phyloP scores from a whole-genome alignment of 2,888 invertebrate species.

The Brassicogethes aeneus region DNA sequence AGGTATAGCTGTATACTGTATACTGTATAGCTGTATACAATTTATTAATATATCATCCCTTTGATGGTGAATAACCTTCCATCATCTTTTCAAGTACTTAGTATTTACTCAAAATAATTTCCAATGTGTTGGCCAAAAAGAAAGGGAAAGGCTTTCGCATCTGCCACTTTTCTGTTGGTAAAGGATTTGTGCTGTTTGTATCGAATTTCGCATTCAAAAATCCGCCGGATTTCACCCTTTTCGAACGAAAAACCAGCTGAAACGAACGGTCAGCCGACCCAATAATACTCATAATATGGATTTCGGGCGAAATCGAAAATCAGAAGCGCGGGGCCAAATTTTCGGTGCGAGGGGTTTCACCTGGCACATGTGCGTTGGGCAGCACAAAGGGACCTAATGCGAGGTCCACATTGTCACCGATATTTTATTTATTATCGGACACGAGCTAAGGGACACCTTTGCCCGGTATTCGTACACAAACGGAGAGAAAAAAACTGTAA shows the following conservation, averaged over 20 bases:
- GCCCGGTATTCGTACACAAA: slow-evolving; percentile 13
- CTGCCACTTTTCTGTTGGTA: not conserved
- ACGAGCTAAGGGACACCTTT: slow-evolving; percentile 27
- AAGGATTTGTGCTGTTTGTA: not conserved
- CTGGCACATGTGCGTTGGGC: slow-evolving; percentile 21
- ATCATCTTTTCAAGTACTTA: too few relatives aligned
- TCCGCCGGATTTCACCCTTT: not conserved
- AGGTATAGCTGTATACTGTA: too few relatives aligned
- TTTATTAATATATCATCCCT: too few relatives aligned
- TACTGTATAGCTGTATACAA: too few relatives aligned
- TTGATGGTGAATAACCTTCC: too few relatives aligned
- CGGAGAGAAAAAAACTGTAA: not conserved
- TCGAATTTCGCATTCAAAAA: not conserved
- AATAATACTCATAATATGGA: too few relatives aligned
- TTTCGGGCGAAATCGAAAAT: too few relatives aligned
- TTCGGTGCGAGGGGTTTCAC: not conserved
- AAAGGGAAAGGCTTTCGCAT: too few relatives aligned
- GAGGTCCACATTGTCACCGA: slow-evolving; percentile 38
- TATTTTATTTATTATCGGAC: slow-evolving; percentile 40
- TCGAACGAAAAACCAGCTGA: not conserved
- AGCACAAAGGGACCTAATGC: slow-evolving; percentile 30
- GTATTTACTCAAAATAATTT: too few relatives aligned
- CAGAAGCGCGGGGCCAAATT: slow-evolving; percentile 23
- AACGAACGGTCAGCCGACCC: too few relatives aligned
- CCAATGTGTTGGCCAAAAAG: too few relatives aligned